Percentiles rank a stretch among this genome's conserved stretches.
phyloP scores from a whole-genome alignment of 2,113 vertebrate genomes.

The Papio anubis region DNA sequence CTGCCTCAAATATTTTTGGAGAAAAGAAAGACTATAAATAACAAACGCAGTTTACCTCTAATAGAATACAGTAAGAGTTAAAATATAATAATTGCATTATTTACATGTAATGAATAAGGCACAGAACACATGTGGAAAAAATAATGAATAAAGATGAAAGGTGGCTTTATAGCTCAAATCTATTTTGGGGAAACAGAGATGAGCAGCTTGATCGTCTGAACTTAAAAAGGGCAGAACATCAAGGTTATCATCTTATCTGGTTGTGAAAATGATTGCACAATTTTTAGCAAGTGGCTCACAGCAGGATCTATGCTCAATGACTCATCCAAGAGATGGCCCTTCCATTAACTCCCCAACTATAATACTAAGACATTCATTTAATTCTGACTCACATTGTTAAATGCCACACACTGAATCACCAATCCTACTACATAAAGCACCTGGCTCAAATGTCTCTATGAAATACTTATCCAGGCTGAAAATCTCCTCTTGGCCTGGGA shows the following conservation, averaged over 20 bases:
- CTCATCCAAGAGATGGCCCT: constrained; percentile 63
- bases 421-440: constrained; percentile 53
- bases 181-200: constrained; percentile 55
- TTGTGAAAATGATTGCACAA: constrained; percentile 56
- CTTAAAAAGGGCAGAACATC: constrained; percentile 57
- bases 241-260: constrained; percentile 63
- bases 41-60: constrained; percentile 37
- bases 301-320: constrained; percentile 59
- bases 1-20: constrained; percentile 53
- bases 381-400: constrained; percentile 74
- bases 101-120: constrained; percentile 28
- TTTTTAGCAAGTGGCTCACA: constrained; percentile 57
- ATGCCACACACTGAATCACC: constrained; percentile 72
- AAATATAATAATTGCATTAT: constrained; percentile 39
- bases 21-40: constrained; percentile 57
- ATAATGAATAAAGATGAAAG: constrained; percentile 49
- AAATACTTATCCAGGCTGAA: constrained; percentile 59
- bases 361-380: constrained; percentile 57
- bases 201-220: constrained; percentile 61
- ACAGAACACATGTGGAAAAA: not conserved
- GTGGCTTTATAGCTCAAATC: constrained; percentile 38
- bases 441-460: constrained; percentile 57
- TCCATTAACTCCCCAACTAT: constrained; percentile 63
- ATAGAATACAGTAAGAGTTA: constrained; percentile 46
- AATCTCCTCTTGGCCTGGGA: constrained; percentile 51